Conservation (phyloP, 2,888 invertebrate species). For the Xestia c-nigrum region DNA sequence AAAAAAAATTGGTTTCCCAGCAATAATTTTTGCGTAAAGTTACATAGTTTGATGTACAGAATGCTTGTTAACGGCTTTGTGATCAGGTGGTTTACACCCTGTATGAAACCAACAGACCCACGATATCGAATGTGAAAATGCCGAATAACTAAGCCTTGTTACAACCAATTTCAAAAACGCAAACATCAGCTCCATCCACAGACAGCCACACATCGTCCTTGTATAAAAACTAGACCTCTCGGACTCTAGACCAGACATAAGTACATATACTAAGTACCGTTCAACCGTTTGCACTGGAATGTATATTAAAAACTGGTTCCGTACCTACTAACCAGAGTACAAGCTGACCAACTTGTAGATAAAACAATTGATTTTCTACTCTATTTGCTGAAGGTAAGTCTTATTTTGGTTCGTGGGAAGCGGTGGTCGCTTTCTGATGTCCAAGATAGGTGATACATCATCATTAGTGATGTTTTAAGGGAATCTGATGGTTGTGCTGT, state of each 20-base stretch:
- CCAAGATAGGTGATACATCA: conserved; percentile 61
- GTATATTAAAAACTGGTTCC: conserved; percentile 81
- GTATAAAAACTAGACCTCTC: conserved; percentile 60
- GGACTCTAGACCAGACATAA: conserved; percentile 50
- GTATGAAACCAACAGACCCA: too few relatives aligned
- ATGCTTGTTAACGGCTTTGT: too few relatives aligned
- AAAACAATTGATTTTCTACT: conserved; percentile 42
- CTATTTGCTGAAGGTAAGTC: conserved; percentile 18
- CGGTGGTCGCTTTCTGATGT: conserved; percentile 50
- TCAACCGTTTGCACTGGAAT: conserved; percentile 75
- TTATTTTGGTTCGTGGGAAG: conserved; percentile 11
- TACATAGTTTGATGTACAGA: too few relatives aligned
- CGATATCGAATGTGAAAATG: too few relatives aligned
- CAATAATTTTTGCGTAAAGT: too few relatives aligned
- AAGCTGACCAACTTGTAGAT: conserved; percentile 71
- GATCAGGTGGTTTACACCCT: too few relatives aligned
- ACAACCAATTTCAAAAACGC: background rate
- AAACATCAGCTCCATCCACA: conserved; percentile 13
- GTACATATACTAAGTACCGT: conserved; percentile 71
- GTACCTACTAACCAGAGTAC: conserved; percentile 76
- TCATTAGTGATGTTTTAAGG: conserved; percentile 55
- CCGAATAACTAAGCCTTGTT: background rate
- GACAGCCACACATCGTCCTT: conserved; percentile 24
- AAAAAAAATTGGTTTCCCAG: too few relatives aligned
- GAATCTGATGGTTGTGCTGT: conserved; percentile 26